Conservation (phyloP, 2,113 vertebrate genomes). For the Camelus dromedarius region DNA sequence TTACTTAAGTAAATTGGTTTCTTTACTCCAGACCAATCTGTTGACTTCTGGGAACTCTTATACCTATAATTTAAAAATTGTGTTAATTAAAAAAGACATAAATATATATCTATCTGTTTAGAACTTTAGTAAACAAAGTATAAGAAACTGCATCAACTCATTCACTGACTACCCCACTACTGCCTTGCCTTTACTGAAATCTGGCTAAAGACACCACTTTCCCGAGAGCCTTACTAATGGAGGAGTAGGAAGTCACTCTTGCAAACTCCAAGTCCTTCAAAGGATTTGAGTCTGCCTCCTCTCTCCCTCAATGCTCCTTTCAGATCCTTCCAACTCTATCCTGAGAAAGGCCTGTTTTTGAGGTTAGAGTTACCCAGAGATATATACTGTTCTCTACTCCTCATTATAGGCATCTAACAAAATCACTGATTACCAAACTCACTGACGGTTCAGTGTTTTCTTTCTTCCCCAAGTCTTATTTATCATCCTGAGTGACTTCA, state of each 20-base stretch:
- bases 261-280: neutral
- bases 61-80: conserved; percentile 90
- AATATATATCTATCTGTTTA: conserved; percentile 20
- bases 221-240: neutral
- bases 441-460: neutral
- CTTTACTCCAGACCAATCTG: conserved; percentile 96
- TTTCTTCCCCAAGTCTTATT: conserved; percentile 30
- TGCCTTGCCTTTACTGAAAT: conserved; percentile 14
- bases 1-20: conserved; percentile 98
- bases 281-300: neutral
- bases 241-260: neutral
- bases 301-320: neutral
- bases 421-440: neutral
- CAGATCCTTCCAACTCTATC: neutral
- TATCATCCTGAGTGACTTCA: neutral
- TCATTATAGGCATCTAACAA: neutral
- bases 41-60: conserved; percentile 96
- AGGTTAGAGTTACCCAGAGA: neutral
- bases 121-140: conserved; percentile 43
- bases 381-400: neutral
- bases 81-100: conserved; percentile 46
- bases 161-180: neutral
- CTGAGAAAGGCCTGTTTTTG: conserved; percentile 4
- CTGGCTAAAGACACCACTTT: conserved; percentile 12
- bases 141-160: neutral